phyloP scores from a whole-genome alignment of 2,797 vertebrate genomes.

The Galaxias olidus region DNA sequence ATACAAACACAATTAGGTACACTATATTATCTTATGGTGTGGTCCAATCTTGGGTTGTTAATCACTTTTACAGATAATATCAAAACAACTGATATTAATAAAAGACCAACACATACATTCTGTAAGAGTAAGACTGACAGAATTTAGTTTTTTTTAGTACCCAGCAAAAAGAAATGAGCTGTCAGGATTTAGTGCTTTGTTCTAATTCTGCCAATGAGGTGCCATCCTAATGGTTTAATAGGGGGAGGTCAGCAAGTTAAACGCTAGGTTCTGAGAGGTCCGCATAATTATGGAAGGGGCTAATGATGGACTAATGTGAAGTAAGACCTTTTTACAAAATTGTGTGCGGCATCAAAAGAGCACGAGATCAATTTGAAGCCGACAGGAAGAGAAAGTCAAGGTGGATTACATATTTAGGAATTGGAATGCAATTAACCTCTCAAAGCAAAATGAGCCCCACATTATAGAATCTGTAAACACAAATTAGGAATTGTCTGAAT shows the following conservation, averaged over 20 bases:
- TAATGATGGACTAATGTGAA: conserved; percentile 45
- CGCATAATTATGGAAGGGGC: conserved; percentile 57
- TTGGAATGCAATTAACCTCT: conserved; percentile 66
- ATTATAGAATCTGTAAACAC: conserved; percentile 33
- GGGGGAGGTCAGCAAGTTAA: conserved; percentile 47
- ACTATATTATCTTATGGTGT: too few species aligned
- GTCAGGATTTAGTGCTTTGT: conserved; percentile 34
- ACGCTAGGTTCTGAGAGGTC: conserved; percentile 41
- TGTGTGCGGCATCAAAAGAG: conserved; percentile 42
- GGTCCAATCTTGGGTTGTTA: too few species aligned
- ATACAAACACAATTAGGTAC: too few species aligned
- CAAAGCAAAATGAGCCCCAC: conserved; percentile 28
- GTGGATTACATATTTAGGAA: conserved; percentile 53
- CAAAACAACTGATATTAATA: too few species aligned
- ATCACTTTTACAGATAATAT: too few species aligned
- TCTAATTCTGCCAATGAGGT: conserved; percentile 42
- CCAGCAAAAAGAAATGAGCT: neutral
- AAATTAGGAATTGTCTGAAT: conserved; percentile 2
- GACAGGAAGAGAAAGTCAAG: conserved; percentile 48
- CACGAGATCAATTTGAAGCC: conserved; percentile 35
- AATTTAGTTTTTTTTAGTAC: neutral
- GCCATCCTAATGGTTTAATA: conserved; percentile 29
- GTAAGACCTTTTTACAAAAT: conserved; percentile 41
- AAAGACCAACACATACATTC: too few species aligned
- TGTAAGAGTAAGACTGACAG: neutral